Percentiles rank a stretch among this genome's conserved stretches.
These are phyloP conservation scores for Coecobrya sp. DNA, from an alignment of 2,888 invertebrate genomes.

Conservation along the genomic window DNA sequence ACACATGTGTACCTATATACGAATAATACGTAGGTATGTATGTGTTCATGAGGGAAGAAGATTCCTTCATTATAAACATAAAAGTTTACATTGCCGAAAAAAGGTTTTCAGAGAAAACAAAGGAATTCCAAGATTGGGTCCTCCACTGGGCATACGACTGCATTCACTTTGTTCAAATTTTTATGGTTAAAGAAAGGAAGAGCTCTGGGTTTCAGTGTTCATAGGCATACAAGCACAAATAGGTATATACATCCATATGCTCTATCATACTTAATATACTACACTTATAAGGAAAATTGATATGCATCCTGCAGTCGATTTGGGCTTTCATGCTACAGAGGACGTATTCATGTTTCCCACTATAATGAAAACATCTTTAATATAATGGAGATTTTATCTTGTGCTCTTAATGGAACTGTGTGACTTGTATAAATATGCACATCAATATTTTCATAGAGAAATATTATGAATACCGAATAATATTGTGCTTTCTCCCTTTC, in stretches of 20 bases:
- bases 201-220: no score
- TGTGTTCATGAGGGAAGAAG: conserved; percentile 13
- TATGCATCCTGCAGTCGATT: neutral
- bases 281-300: neutral
- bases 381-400: conserved; percentile 55
- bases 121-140: conserved; percentile 67
- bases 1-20: neutral
- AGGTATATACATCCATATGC: neutral
- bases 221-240: no score
- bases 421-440: conserved; percentile 62
- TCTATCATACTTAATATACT: neutral
- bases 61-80: conserved; percentile 13
- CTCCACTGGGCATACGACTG: neutral
- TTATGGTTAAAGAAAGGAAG: conserved; percentile 9
- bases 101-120: conserved; percentile 69
- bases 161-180: conserved; percentile 22
- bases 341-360: conserved; percentile 17
- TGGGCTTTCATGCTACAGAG: neutral
- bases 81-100: conserved; percentile 4
- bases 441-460: conserved; percentile 70
- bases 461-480: conserved; percentile 65
- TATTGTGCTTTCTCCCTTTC: conserved; percentile 27
- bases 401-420: conserved; percentile 42
- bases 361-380: conserved; percentile 57
- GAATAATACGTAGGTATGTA: neutral